A percentile compares a stretch with the other conserved stretches of the same genome.
phyloP scores from a whole-genome alignment of 2,888 invertebrate species.

The Rambutsinella grinnellia region DNA sequence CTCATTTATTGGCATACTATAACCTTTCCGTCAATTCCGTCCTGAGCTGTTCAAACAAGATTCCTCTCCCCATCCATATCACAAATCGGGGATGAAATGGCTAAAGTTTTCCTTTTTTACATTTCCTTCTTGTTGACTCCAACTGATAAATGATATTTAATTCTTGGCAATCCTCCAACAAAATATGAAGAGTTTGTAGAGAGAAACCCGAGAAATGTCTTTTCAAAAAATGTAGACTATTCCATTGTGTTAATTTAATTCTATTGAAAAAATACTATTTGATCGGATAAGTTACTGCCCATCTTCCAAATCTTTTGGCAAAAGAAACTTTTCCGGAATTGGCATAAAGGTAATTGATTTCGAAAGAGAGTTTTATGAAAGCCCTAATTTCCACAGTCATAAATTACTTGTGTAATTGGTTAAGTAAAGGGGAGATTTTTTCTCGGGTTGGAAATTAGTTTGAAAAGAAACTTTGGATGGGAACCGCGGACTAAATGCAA shows the following conservation, averaged over 20 bases:
- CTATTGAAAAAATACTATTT: not conserved
- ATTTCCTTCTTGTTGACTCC: not conserved
- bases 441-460: too few relatives aligned
- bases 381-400: not conserved
- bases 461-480: too few relatives aligned
- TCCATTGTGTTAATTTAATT: not conserved
- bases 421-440: too few relatives aligned
- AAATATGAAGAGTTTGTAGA: not conserved
- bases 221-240: not conserved
- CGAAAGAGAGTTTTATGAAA: not conserved
- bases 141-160: slow-evolving; percentile 17
- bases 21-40: not conserved
- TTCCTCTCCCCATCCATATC: not conserved
- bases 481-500: too few relatives aligned
- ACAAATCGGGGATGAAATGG: not conserved
- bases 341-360: not conserved
- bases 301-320: too few relatives aligned
- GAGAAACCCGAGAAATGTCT: not conserved
- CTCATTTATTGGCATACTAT: not conserved
- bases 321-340: not conserved
- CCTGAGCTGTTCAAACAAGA: not conserved
- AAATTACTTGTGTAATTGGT: not conserved
- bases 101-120: not conserved
- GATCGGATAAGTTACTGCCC: too few relatives aligned
- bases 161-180: slow-evolving; percentile 31